phyloP scores from a whole-genome alignment of 2,113 vertebrate species.

The Cercocebus atys region DNA sequence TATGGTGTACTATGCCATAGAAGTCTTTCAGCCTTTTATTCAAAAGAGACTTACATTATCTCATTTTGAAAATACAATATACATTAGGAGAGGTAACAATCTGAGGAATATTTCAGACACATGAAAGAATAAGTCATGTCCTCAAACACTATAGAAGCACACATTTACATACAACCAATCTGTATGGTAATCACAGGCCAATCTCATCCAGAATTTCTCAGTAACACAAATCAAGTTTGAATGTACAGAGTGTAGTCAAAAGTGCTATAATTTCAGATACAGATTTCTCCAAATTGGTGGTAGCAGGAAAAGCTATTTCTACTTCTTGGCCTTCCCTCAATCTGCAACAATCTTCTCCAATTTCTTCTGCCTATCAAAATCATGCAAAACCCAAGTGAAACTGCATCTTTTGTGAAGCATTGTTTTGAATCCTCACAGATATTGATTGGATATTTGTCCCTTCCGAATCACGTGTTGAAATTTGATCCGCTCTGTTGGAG shows the following conservation, averaged over 20 bases:
- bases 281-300: slow-evolving; percentile 21
- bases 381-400: background rate
- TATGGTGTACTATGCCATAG: background rate
- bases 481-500: background rate
- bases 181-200: slow-evolving; percentile 62
- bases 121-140: background rate
- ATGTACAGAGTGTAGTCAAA: slow-evolving; percentile 28
- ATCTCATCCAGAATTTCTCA: slow-evolving; percentile 53
- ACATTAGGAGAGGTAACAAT: background rate
- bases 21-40: background rate
- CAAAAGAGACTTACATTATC: background rate
- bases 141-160: background rate
- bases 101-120: slow-evolving; percentile 53
- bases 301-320: background rate
- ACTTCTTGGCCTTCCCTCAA: background rate
- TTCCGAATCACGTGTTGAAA: background rate
- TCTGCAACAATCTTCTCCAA: background rate
- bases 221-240: slow-evolving; percentile 17
- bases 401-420: background rate
- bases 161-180: slow-evolving; percentile 62
- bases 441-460: background rate
- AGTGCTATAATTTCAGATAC: slow-evolving; percentile 26
- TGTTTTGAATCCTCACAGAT: background rate
- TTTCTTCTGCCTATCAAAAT: background rate
- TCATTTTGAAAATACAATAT: background rate